phyloP scores from a whole-genome alignment of 2,113 vertebrate genomes.

The Seriola rivoliana region DNA sequence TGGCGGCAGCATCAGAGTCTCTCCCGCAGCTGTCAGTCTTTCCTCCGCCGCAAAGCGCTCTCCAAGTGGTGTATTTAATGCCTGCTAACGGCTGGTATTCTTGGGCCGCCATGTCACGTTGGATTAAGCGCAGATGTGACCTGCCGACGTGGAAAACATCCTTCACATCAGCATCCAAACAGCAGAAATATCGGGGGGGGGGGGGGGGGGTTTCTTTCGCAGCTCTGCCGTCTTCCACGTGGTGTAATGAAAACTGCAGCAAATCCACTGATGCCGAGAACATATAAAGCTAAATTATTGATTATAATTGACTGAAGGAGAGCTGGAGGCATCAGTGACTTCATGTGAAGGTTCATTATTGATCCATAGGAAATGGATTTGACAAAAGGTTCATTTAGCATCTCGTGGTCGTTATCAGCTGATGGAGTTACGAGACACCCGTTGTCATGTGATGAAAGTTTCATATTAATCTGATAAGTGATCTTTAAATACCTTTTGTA shows the following conservation, averaged over 20 bases:
- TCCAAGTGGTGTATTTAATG: constrained; percentile 19
- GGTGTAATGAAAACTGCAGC: not conserved
- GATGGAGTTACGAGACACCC: not conserved
- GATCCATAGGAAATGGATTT: not conserved
- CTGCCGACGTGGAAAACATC: not conserved
- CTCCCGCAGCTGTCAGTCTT: not conserved
- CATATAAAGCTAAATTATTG: not conserved
- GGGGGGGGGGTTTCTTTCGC: too few relatives aligned
- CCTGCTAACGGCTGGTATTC: constrained; percentile 14
- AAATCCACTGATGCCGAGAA: not conserved
- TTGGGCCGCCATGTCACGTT: constrained; percentile 8
- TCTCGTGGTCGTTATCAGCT: not conserved
- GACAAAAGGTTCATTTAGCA: not conserved
- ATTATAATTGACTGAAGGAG: not conserved
- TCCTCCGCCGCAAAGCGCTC: too few relatives aligned
- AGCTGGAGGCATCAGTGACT: not conserved
- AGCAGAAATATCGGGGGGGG: not conserved
- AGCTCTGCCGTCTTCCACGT: not conserved
- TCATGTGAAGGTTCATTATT: not conserved
- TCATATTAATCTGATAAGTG: not conserved
- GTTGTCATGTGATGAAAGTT: not conserved
- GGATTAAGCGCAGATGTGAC: constrained; percentile 49
- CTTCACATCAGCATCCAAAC: not conserved
- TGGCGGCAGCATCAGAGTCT: constrained; percentile 1
- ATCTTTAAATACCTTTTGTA: too few relatives aligned